These are phyloP conservation scores for Rhagoletis pomonella DNA, from an alignment of 1,140 invertebrate genomes.

Conservation along the genomic window DNA sequence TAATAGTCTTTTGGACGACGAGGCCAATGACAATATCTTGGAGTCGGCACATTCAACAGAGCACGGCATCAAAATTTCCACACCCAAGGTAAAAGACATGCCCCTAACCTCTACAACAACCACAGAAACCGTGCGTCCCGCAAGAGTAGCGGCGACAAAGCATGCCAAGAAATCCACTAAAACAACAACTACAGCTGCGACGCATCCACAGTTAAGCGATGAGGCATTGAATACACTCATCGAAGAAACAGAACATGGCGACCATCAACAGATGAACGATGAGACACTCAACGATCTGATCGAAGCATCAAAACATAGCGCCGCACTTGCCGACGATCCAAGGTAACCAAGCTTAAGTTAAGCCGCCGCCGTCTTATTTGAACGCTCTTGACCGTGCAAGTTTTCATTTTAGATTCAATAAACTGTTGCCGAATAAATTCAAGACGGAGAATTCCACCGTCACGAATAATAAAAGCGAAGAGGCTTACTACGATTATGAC, in stretches of 20 bases:
- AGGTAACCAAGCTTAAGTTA: slow-evolving; percentile 54
- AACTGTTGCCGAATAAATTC: slow-evolving; percentile 66
- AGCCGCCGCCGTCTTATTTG: slow-evolving; percentile 1
- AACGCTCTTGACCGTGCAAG: not conserved
- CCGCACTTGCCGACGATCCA: slow-evolving; percentile 67
- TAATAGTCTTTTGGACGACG: slow-evolving; percentile 62
- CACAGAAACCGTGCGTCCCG: not conserved
- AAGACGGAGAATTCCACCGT: slow-evolving; percentile 59
- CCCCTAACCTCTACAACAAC: slow-evolving; percentile 17
- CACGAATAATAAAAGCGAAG: slow-evolving; percentile 44
- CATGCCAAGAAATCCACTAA: slow-evolving; percentile 54
- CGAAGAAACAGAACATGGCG: slow-evolving; percentile 13
- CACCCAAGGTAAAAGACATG: slow-evolving; percentile 63
- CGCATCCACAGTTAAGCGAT: not conserved
- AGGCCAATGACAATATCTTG: slow-evolving; percentile 58
- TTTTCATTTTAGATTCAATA: slow-evolving; percentile 63
- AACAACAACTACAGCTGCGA: not conserved
- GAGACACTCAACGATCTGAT: slow-evolving; percentile 65
- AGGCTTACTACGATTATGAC: slow-evolving; percentile 48
- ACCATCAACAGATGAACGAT: slow-evolving; percentile 61
- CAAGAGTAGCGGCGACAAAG: slow-evolving; percentile 54
- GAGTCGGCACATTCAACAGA: slow-evolving; percentile 18
- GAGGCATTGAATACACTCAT: not conserved
- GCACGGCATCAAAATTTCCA: slow-evolving; percentile 63
- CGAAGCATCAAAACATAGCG: slow-evolving; percentile 70